Percentiles rank a stretch among this genome's conserved stretches.
These are phyloP conservation scores for Cheilosia vulpina DNA, from an alignment of 2,888 invertebrate genomes.

Conservation along the genomic window DNA sequence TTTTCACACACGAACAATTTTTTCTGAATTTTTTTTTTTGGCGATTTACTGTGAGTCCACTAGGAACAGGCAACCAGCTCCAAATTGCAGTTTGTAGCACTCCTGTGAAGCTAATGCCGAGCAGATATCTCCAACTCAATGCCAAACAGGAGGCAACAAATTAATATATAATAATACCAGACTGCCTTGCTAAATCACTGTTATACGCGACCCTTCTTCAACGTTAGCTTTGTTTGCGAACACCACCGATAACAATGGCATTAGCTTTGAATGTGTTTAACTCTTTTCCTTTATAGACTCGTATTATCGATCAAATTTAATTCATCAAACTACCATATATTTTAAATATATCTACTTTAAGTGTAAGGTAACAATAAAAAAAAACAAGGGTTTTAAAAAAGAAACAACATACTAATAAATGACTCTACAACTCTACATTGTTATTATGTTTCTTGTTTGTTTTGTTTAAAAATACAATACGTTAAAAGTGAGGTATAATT, in stretches of 20 bases:
- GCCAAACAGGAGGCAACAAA: no score
- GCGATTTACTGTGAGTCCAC: no score
- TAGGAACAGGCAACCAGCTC: no score
- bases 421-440: conserved; percentile 65
- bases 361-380: conserved; percentile 21
- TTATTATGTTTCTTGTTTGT: conserved; percentile 66
- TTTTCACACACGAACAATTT: no score
- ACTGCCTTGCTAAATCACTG: no score
- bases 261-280: not conserved
- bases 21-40: no score
- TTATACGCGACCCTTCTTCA: not conserved
- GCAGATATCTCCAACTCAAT: no score
- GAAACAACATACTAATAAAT: conserved; percentile 36
- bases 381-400: conserved; percentile 15
- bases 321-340: conserved; percentile 1
- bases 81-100: no score
- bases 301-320: conserved; percentile 19
- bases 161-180: no score
- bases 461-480: conserved; percentile 66
- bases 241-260: not conserved
- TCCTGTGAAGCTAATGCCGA: no score
- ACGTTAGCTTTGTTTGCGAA: not conserved
- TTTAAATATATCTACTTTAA: conserved; percentile 7
- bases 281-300: not conserved
- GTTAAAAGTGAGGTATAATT: conserved; percentile 74